Conservation (phyloP, 2,888 invertebrate species). For the Bombylius discolor region DNA sequence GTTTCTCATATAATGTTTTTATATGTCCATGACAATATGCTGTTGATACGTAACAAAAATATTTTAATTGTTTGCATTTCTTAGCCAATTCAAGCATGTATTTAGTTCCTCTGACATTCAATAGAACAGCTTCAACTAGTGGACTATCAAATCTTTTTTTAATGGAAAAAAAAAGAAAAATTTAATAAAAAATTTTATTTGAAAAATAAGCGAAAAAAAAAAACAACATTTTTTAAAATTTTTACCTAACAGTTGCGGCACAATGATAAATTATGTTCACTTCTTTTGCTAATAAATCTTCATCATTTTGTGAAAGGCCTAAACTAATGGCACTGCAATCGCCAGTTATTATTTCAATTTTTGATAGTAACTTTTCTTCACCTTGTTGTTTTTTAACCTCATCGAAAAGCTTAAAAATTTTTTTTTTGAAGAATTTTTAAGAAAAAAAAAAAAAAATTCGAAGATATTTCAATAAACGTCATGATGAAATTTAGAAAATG, state of each 20-base stretch:
- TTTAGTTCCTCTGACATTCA: slow-evolving; percentile 87
- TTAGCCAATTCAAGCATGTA: slow-evolving; percentile 72
- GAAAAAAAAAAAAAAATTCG: too few relatives aligned
- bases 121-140: slow-evolving; percentile 72
- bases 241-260: slow-evolving; percentile 51
- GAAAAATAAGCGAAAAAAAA: too few relatives aligned
- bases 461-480: too few relatives aligned
- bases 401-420: slow-evolving; percentile 56
- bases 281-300: slow-evolving; percentile 48
- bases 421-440: too few relatives aligned
- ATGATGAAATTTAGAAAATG: neutral
- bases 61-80: slow-evolving; percentile 58
- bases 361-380: slow-evolving; percentile 46
- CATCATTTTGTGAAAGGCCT: slow-evolving; percentile 53
- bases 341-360: slow-evolving; percentile 59
- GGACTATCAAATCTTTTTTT: slow-evolving; percentile 69
- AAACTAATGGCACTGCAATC: slow-evolving; percentile 56
- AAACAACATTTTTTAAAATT: neutral
- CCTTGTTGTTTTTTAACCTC: slow-evolving; percentile 52
- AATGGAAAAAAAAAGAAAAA: neutral
- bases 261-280: slow-evolving; percentile 76
- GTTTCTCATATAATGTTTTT: slow-evolving; percentile 64
- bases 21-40: slow-evolving; percentile 83
- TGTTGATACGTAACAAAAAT: slow-evolving; percentile 62
- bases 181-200: neutral